These are phyloP conservation scores for Zosterops japonicus DNA, from an alignment of 2,113 vertebrate species.

Conservation along the genomic window DNA sequence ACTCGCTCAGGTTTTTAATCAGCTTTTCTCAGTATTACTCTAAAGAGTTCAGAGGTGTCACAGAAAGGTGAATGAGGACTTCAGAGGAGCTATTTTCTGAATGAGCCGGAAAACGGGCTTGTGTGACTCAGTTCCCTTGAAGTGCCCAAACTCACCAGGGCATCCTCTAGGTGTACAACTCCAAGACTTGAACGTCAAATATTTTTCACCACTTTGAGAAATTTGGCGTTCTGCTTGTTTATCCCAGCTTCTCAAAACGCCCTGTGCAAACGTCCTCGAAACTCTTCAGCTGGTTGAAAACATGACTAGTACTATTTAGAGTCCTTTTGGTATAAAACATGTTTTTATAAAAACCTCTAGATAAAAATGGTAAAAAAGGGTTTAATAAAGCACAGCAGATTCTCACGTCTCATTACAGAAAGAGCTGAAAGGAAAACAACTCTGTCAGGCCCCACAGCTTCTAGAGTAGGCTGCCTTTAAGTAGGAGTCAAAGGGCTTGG, in stretches of 20 bases:
- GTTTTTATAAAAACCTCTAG: neutral
- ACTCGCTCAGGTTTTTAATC: fast-evolving
- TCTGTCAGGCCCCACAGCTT: fast-evolving
- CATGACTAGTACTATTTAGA: fast-evolving
- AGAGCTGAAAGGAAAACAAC: neutral
- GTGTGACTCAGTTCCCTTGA: no score
- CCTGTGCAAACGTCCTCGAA: neutral
- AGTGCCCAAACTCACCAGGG: fast-evolving
- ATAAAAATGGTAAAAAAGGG: neutral
- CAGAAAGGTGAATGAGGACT: neutral
- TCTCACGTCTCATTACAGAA: neutral
- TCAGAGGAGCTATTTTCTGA: neutral
- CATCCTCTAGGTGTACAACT: neutral
- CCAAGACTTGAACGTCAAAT: fast-evolving
- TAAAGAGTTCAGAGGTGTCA: neutral
- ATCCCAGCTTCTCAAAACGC: neutral
- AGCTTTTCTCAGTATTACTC: neutral
- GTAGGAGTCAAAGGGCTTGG: neutral
- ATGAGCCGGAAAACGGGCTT: neutral
- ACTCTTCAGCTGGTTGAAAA: neutral
- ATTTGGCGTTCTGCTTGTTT: neutral
- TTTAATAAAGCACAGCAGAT: neutral
- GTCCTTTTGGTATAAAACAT: neutral
- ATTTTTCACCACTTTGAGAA: neutral
- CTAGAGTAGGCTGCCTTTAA: neutral